Base-by-base conservation (phyloP, 2,888 invertebrate genomes). In the Beris morrisii region DNA sequence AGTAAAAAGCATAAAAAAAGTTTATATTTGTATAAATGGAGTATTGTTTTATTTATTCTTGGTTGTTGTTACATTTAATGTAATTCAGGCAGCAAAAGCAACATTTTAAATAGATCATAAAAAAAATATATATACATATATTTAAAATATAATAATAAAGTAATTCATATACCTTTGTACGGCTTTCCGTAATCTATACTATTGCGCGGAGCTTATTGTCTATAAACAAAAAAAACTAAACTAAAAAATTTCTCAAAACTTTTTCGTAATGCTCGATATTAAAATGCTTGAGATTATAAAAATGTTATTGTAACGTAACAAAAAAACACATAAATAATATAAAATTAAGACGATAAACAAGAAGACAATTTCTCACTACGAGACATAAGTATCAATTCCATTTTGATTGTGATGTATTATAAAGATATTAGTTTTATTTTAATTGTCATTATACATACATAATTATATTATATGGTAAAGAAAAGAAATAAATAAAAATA, bases 371-470 rank as follows among this genome's bases (percentile, higher is more conserved):
- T 7, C 38, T 38, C 38, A 38, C 7, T 38, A 38, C 9, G 38
- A 38, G 38, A 38, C 9, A 9, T 7, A 38, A 38, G 5, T 61
- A 58, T 68, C 65, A 65, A 68, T 65, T 65, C 61, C 68, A 68
- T 65, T 65, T 54, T 68, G 45, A 68, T 68, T 68, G 68, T 68
- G 68, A 68, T 68, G 61, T 65, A 67, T 32, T 61, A 52, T 61
- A 52, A 22, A 31, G 32, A 38, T 52, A 64, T 22, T 22, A 52
- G 9, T 28, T 44, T 44, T 46, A 58, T 38, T 38, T 38, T 38
- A 38, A 38, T 38, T 38, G 38, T 38, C 38, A 38, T 38, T 38
- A 38, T 38, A 38, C 38, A 38, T 38, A 38, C 9, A 7, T 9
- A 7, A 38, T 38, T 38, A 38, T 38, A 38, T 22, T 22, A 22